Base-by-base conservation (phyloP, 2,888 invertebrate species). In the Rhingia campestris region DNA sequence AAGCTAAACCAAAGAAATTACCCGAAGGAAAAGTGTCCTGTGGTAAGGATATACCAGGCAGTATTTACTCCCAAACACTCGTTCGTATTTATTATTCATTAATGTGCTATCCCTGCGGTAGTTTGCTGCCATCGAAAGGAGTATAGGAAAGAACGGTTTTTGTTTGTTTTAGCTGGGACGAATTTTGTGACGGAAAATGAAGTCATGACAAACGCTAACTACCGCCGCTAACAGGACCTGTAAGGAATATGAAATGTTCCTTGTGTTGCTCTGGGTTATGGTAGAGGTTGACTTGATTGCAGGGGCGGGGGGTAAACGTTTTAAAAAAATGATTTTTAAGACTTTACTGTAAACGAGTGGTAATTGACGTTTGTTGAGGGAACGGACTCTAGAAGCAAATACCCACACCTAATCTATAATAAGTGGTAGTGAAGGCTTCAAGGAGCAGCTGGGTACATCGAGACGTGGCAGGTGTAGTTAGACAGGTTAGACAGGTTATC, bases 81-180 rank as follows among this genome's bases (percentile, higher is more conserved):
- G 59, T 66, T 74, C 58, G 33, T 72, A 67, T 81, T 81, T 81
- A 77, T 77, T 81, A 72, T 81, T 81, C 81, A 81, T 81, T 81
- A 81, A 75, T 72, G 70, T 70, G 59, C 43, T 72, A 59, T 72
- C 81, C 76, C 76, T 70, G 76, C 30, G 81, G 81, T 70, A 72
- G 64, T 51, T 64, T 56, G 30, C 39, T 33, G 53, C 41, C n/a
- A 22, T 45, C 49, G 67, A 47, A 39, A 14, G 47, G 47, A 54
- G 59, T 10, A 10, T 4, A 10, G 22, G 22, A 32, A 12, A 3
- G 10, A 2, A 22, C 22, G 22, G 22, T 22, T 32, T 30, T 30
- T 39, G 4, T 39, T 14, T 22, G 22, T 22, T 22, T 22, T 22
- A 22, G 22, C 12, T 22, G n/a, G 49, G 53, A 41, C 58, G 41